Evolutionary conservation across 2,113 vertebrate species (phyloP).

Genomic region (Hippolais icterina): DNA sequence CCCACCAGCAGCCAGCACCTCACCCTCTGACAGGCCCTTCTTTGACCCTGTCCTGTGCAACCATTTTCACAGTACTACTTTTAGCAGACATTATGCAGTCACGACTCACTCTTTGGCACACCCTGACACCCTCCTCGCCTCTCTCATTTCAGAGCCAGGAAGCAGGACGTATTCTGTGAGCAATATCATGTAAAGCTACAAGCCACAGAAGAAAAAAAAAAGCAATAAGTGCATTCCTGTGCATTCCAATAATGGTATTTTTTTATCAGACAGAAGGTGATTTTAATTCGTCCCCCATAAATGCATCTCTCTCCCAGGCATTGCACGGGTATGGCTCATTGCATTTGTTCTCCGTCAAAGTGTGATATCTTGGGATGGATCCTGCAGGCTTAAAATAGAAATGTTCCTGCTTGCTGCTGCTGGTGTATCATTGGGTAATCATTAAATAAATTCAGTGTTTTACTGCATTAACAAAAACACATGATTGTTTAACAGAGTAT

Average conservation of each 20-base stretch:
- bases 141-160: neutral
- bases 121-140: neutral
- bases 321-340: neutral
- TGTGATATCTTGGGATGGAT: conserved; percentile 25
- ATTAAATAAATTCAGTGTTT: conserved; percentile 74
- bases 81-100: neutral
- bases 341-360: neutral
- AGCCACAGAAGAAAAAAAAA: neutral
- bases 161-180: neutral
- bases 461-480: conserved; percentile 74
- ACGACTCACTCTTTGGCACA: neutral
- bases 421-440: conserved; percentile 52
- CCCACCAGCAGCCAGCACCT: neutral
- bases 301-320: neutral
- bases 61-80: neutral
- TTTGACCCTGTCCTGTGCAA: neutral
- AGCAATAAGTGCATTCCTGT: neutral
- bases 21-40: neutral
- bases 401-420: conserved; percentile 34
- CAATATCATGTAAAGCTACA: neutral
- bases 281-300: neutral
- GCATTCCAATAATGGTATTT: neutral
- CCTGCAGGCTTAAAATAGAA: conserved; percentile 56
- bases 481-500: conserved; percentile 79
- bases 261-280: neutral